Percentiles rank a stretch among this genome's conserved stretches.
These are phyloP conservation scores for Plectrocnemia conspersa DNA, from an alignment of 1,140 invertebrate species.

Conservation along the genomic window DNA sequence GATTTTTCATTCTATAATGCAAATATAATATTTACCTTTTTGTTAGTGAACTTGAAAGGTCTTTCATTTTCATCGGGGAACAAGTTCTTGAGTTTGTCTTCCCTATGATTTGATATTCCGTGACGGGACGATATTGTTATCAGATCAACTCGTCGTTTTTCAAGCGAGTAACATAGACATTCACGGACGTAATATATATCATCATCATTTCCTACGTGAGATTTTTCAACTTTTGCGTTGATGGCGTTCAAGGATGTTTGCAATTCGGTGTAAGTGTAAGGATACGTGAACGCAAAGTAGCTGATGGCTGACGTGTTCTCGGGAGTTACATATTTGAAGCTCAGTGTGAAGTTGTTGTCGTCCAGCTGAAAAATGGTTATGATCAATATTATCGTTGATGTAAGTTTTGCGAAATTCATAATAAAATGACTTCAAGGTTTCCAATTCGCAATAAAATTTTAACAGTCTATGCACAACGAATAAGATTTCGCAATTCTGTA, in stretches of 20 bases:
- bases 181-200: constrained; percentile 85
- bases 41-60: constrained; percentile 68
- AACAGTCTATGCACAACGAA: no score
- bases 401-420: no score
- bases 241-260: constrained; percentile 64
- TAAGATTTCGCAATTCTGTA: no score
- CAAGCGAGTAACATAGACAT: constrained; percentile 74
- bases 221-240: constrained; percentile 56
- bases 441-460: no score
- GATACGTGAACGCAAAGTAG: constrained; percentile 91
- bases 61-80: constrained; percentile 69
- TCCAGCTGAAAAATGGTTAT: constrained; percentile 54
- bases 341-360: constrained; percentile 70
- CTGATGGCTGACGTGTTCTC: constrained; percentile 68
- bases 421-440: no score
- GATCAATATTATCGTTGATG: constrained; percentile 1
- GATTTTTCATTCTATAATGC: constrained; percentile 11
- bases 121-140: constrained; percentile 83
- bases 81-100: constrained; percentile 67
- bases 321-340: constrained; percentile 71
- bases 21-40: constrained; percentile 57
- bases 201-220: constrained; percentile 47
- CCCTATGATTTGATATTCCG: constrained; percentile 66
- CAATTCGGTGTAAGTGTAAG: constrained; percentile 79
- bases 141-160: constrained; percentile 78